Conservation (phyloP, 1,140 invertebrate species). For the Micrasema minimum region DNA sequence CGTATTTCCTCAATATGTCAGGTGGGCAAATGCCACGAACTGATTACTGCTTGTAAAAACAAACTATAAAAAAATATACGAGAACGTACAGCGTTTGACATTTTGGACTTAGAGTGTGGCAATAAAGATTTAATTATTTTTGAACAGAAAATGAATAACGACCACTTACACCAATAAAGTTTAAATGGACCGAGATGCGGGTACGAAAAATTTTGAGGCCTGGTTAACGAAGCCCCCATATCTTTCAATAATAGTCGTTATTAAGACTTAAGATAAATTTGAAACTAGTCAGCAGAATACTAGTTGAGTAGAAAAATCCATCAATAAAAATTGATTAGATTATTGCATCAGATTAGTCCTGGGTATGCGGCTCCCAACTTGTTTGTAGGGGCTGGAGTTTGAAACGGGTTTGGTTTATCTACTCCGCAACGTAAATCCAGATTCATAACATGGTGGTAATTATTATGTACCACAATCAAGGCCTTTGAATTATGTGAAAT, state of each 20-base stretch:
- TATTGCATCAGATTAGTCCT: too few species aligned
- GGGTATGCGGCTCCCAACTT: too few species aligned
- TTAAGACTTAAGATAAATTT: conserved; percentile 1
- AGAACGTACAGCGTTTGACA: too few species aligned
- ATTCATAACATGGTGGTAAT: too few species aligned
- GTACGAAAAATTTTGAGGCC: neutral
- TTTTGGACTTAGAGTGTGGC: too few species aligned
- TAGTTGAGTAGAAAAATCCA: neutral
- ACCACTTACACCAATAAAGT: conserved; percentile 32
- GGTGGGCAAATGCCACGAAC: conserved; percentile 25
- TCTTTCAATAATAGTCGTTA: conserved; percentile 16
- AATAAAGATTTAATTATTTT: neutral
- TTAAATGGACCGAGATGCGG: conserved; percentile 27
- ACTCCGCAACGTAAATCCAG: too few species aligned
- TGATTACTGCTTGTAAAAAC: conserved; percentile 16
- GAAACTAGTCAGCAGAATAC: neutral
- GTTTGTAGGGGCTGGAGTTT: too few species aligned
- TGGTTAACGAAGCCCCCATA: conserved; percentile 11
- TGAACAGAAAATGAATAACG: conserved; percentile 22
- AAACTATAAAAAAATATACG: too few species aligned
- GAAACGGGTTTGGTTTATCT: too few species aligned
- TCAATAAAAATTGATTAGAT: too few species aligned
- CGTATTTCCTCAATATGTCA: conserved; percentile 32
- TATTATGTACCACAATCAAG: neutral
- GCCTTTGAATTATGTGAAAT: neutral